These are phyloP conservation scores for Scalopus aquaticus DNA, from an alignment of 2,113 vertebrate genomes.

Conservation along the genomic window DNA sequence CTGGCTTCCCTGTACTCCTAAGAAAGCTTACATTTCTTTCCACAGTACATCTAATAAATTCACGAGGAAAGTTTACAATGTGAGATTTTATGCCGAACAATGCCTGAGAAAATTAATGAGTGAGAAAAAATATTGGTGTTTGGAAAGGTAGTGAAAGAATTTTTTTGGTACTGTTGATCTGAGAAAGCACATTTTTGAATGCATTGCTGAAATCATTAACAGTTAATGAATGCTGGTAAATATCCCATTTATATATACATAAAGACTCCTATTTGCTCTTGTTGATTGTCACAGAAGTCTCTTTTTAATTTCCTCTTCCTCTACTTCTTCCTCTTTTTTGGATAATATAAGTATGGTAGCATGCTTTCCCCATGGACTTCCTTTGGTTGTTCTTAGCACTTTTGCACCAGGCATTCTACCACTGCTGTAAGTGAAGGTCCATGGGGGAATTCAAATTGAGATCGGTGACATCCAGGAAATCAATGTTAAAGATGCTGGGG, in stretches of 20 bases:
- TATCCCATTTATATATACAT: neutral
- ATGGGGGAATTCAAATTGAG: constrained; percentile 96
- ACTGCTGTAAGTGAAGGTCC: constrained; percentile 97
- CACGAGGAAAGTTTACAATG: neutral
- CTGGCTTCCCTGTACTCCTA: neutral
- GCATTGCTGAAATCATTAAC: constrained; percentile 37
- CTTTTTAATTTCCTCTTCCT: neutral
- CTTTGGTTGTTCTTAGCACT: neutral
- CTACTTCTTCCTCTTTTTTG: neutral
- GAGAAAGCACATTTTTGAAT: constrained; percentile 53
- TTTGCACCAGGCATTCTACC: constrained; percentile 85
- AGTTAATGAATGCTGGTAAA: constrained; percentile 33
- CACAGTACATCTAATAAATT: neutral
- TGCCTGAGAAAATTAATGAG: constrained; percentile 50
- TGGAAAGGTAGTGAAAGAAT: constrained; percentile 44
- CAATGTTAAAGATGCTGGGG: constrained; percentile 96
- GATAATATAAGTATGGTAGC: neutral
- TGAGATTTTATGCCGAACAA: constrained; percentile 15
- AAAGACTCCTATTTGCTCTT: neutral
- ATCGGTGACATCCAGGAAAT: constrained; percentile 96
- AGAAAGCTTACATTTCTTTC: neutral
- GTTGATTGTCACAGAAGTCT: neutral
- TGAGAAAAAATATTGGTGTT: constrained; percentile 21
- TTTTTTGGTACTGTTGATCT: constrained; percentile 35
- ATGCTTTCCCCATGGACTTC: neutral